phyloP scores from a whole-genome alignment of 2,888 invertebrate genomes.

The Agonopterix alstromeriana region DNA sequence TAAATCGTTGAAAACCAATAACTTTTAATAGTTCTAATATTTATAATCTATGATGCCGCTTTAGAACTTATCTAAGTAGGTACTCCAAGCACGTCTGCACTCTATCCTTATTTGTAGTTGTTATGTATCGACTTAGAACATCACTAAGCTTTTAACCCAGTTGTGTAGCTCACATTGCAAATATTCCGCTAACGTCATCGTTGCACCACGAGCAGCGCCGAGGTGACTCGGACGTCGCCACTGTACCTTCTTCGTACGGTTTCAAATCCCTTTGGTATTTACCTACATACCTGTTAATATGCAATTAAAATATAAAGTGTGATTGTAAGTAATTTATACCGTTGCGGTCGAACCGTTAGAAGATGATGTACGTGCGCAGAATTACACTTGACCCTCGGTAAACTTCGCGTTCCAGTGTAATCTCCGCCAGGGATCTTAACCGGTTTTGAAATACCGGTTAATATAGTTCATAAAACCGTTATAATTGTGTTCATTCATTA shows the following conservation, averaged over 20 bases:
- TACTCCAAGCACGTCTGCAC: background rate
- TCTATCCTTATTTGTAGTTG: conserved; percentile 10
- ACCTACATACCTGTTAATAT: background rate
- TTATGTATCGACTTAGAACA: conserved; percentile 20
- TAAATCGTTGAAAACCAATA: no score
- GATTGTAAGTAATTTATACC: conserved; percentile 7
- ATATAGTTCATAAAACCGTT: no score
- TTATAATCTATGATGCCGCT: background rate
- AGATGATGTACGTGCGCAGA: conserved; percentile 17
- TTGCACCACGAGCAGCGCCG: conserved; percentile 13
- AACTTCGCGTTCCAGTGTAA: conserved; percentile 17
- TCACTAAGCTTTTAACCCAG: conserved; percentile 61
- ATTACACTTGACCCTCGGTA: conserved; percentile 25
- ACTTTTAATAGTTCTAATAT: no score
- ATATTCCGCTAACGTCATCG: conserved; percentile 42
- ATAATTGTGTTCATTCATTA: no score
- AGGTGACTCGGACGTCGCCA: conserved; percentile 27
- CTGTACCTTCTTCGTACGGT: conserved; percentile 2
- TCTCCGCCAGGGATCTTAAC: no score
- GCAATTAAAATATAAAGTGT: conserved; percentile 1
- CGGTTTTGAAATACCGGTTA: no score
- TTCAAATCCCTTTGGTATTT: conserved; percentile 4
- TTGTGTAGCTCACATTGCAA: conserved; percentile 38
- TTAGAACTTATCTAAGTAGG: background rate
- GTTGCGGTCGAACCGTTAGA: conserved; percentile 13